Conservation (phyloP, 2,113 vertebrate genomes). For the Leuciscus idus region DNA sequence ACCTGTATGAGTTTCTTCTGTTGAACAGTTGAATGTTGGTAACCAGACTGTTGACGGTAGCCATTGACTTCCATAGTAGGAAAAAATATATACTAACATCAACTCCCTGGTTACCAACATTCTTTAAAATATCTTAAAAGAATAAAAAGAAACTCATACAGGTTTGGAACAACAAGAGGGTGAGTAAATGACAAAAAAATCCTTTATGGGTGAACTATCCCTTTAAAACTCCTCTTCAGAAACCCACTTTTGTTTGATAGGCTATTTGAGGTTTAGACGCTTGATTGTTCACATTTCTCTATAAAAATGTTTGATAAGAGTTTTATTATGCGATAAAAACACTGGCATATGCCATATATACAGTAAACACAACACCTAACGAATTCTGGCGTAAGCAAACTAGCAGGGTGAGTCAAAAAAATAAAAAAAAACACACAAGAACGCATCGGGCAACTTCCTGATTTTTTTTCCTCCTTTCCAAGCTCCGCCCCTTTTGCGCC, state of each 20-base stretch:
- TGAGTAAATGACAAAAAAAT: too few species aligned
- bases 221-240: not conserved
- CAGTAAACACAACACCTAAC: conserved; percentile 44
- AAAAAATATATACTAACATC: too few species aligned
- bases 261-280: not conserved
- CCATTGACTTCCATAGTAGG: too few species aligned
- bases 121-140: too few species aligned
- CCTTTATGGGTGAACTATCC: too few species aligned
- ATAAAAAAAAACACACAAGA: conserved; percentile 33
- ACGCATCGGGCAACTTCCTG: conserved; percentile 61
- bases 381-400: conserved; percentile 66
- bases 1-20: too few species aligned
- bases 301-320: not conserved
- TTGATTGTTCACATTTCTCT: not conserved
- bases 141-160: too few species aligned
- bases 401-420: conserved; percentile 61
- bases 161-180: too few species aligned
- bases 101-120: too few species aligned
- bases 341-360: conserved; percentile 35
- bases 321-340: not conserved
- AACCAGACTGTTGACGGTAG: too few species aligned
- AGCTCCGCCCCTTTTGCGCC: conserved; percentile 64
- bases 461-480: conserved; percentile 3
- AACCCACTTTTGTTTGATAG: not conserved
- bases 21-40: too few species aligned